Evolutionary conservation across 2,113 vertebrate species (phyloP), one percentile per base, ranked within the genome.

Genomic region (Antigone vipio): DNA sequence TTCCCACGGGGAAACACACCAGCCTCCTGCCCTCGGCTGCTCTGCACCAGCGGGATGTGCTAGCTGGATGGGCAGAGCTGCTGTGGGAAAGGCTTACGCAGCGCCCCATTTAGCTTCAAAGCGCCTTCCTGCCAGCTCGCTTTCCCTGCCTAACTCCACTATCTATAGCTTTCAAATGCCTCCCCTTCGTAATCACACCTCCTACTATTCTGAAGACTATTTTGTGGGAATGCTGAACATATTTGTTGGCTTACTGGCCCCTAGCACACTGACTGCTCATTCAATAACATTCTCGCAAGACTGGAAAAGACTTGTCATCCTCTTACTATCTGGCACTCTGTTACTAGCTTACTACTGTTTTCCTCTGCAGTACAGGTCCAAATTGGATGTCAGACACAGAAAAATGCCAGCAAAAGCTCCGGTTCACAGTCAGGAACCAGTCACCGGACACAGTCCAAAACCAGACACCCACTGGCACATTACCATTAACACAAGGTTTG

Each of bases 251-350:
- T 96, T 89, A 50, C 91, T 95, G 95, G 94, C 94, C 95, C 79
- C 94, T 91, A 92, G 93, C 89, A 86, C 82, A 64, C 88, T 83
- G 96, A 96, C 95, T 96, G 93, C 94, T 95, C 96, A 94, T 97
- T 97, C 95, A 95, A 68, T 88, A 94, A 85, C 85, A 82, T 85
- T 93, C 92, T 90, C 91, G 84, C 88, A 88, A 92, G 89, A 87
- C 86, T 97, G 96, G 96, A 93, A 95, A 95, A 96, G 95, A 86
- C 95, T 97, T 95, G 95, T 95, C 95, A 95, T 94, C 92, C 68
- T 95, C 83, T 96, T 92, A 96, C 92, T 96, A 85, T 94, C 85
- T 89, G 92, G 91, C 94, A 94, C 83, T 91, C 68, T 0, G 12
- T 68, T 94, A 84, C 88, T 60, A 91, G 92, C 86, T 92, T 92